These are phyloP conservation scores for Melipona quadrifasciata DNA, from an alignment of 1,140 invertebrate genomes.

Conservation along the genomic window DNA sequence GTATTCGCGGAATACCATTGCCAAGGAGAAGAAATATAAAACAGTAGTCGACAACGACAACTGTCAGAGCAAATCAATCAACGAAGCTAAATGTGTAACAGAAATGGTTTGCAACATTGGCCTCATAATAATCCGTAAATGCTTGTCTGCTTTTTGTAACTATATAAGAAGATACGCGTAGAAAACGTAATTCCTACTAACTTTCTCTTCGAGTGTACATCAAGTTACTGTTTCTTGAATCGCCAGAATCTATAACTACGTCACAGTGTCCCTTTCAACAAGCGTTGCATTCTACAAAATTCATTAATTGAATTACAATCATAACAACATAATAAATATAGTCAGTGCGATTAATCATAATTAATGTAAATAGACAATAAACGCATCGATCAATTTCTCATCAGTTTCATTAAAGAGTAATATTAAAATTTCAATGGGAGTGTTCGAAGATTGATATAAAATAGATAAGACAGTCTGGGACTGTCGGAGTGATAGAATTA, in stretches of 20 bases:
- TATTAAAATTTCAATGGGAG: not conserved
- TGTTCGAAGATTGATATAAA: not conserved
- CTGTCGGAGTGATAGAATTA: not conserved
- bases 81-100: conserved; percentile 30
- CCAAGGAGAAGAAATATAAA: conserved; percentile 17
- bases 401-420: no score
- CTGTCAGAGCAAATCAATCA: conserved; percentile 44
- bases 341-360: not conserved
- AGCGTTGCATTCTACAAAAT: not conserved
- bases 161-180: not conserved
- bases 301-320: not conserved
- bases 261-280: not conserved
- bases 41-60: not conserved
- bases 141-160: conserved; percentile 47
- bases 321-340: no score
- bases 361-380: not conserved
- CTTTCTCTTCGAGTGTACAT: conserved; percentile 31
- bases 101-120: conserved; percentile 37
- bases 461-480: not conserved
- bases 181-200: conserved; percentile 17
- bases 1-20: conserved; percentile 10
- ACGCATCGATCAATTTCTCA: not conserved
- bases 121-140: conserved; percentile 25
- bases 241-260: not conserved
- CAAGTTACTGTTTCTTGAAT: conserved; percentile 20